These are phyloP conservation scores for Mimachlamys varia DNA, from an alignment of 2,888 invertebrate species.

Conservation along the genomic window DNA sequence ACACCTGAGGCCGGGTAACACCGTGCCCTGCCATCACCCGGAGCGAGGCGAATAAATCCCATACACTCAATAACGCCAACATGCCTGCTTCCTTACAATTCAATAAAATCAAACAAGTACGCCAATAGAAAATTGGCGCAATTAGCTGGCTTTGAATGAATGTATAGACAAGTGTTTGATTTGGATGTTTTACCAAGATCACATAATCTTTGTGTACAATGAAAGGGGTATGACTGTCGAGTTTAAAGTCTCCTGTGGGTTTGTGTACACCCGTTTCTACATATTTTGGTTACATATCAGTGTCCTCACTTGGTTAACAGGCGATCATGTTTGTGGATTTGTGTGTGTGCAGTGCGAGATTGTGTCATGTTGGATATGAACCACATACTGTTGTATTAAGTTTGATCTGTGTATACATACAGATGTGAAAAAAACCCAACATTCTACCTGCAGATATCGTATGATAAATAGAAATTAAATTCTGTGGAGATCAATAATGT, in stretches of 20 bases:
- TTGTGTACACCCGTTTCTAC: neutral
- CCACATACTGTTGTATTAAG: neutral
- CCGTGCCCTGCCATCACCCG: neutral
- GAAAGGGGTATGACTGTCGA: conserved; percentile 14
- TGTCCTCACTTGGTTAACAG: neutral
- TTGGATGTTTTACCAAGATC: conserved; percentile 33
- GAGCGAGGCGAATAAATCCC: neutral
- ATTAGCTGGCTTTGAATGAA: neutral
- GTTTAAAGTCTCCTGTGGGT: conserved; percentile 11
- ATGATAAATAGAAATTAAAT: neutral
- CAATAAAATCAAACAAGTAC: conserved; percentile 22
- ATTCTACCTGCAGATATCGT: neutral
- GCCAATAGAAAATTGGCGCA: conserved; percentile 20
- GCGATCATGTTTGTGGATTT: too few species aligned
- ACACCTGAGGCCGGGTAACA: conserved; percentile 8
- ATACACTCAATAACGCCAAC: neutral
- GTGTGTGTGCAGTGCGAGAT: neutral
- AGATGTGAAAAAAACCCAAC: neutral
- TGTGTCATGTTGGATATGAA: neutral
- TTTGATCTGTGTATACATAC: neutral
- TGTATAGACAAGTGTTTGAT: conserved; percentile 16
- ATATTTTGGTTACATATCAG: neutral
- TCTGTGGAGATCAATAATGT: neutral
- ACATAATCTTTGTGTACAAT: conserved; percentile 27
- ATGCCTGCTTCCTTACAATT: neutral